A percentile compares a stretch with the other conserved stretches of the same genome.
These are phyloP conservation scores for Gallinago nigripennis DNA, from an alignment of 2,797 vertebrate species.

Conservation along the genomic window DNA sequence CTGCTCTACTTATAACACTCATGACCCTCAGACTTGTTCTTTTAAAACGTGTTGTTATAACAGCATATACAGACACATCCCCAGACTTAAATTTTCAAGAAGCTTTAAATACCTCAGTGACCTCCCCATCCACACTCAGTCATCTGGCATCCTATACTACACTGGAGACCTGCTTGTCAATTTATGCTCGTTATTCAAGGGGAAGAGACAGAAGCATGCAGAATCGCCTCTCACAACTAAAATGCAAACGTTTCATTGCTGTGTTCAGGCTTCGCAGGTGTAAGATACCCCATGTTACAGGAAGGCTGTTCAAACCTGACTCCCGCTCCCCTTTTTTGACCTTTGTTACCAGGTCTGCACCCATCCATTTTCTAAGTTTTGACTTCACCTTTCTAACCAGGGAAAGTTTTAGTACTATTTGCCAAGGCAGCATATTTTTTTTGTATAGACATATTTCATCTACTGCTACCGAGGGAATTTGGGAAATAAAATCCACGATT, in stretches of 20 bases:
- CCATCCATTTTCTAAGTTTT: background rate
- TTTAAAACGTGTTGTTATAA: background rate
- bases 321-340: background rate
- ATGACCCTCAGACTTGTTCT: background rate
- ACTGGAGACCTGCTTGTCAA: background rate
- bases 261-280: background rate
- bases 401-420: background rate
- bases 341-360: background rate
- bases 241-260: background rate
- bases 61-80: background rate
- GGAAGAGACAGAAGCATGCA: background rate
- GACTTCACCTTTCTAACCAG: background rate
- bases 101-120: background rate
- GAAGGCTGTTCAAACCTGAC: background rate
- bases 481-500: background rate
- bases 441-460: background rate
- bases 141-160: background rate
- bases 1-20: background rate
- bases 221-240: background rate
- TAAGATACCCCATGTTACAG: background rate
- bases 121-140: background rate
- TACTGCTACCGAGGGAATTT: background rate
- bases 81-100: background rate
- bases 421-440: background rate
- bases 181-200: background rate